Conservation (phyloP, 2,113 vertebrate species). For the Embiotoca jacksoni region DNA sequence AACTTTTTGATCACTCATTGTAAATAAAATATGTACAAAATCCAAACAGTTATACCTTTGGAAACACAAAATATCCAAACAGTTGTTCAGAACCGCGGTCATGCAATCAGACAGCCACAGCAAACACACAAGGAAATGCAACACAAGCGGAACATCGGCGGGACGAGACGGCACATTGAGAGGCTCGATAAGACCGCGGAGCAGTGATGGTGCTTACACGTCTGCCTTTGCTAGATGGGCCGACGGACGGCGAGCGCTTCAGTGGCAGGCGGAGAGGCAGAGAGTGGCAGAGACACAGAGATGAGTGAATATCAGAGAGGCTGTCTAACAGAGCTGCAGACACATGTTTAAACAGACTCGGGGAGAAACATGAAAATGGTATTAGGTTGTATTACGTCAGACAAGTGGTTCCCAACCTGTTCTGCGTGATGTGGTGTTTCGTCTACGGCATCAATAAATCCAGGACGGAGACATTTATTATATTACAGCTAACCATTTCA, state of each 20-base stretch:
- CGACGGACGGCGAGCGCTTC: constrained; percentile 95
- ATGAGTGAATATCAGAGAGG: constrained; percentile 57
- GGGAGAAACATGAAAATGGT: background rate
- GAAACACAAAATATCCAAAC: background rate
- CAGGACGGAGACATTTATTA: no score
- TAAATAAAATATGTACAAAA: background rate
- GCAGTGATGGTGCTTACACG: constrained; percentile 92
- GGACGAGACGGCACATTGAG: constrained; percentile 8
- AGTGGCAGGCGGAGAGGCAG: constrained; percentile 68
- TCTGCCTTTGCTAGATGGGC: constrained; percentile 97
- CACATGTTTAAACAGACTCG: constrained; percentile 33
- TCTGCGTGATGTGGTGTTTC: no score
- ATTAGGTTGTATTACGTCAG: background rate
- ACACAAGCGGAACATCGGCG: constrained; percentile 12
- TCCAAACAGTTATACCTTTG: background rate
- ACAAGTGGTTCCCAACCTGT: constrained; percentile 28
- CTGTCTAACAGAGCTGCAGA: constrained; percentile 49
- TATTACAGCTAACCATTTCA: no score
- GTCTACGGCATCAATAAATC: no score
- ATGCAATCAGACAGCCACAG: constrained; percentile 60
- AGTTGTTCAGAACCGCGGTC: constrained; percentile 8
- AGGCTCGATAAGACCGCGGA: constrained; percentile 68
- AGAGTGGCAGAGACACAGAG: constrained; percentile 85
- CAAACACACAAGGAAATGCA: background rate
- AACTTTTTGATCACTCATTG: no score